These are phyloP conservation scores for Rhabdophis nuchalis DNA, from an alignment of 2,797 vertebrate genomes.

Conservation along the genomic window DNA sequence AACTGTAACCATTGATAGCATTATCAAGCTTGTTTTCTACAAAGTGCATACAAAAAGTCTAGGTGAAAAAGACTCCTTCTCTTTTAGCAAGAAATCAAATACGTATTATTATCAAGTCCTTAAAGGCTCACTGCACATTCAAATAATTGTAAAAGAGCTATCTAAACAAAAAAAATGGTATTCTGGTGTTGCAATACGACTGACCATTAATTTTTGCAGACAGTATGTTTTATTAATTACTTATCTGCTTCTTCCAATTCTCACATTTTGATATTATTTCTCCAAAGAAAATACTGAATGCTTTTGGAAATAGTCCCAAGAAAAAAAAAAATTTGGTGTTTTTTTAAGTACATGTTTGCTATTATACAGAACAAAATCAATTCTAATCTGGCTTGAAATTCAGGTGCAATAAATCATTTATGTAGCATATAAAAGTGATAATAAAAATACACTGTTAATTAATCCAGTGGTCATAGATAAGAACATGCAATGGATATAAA, in stretches of 20 bases:
- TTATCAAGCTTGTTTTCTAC: neutral
- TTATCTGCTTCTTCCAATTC: neutral
- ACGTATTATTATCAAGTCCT: neutral
- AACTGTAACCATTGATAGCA: neutral
- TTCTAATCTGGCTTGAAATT: neutral
- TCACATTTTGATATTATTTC: neutral
- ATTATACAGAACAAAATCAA: neutral
- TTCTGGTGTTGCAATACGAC: neutral
- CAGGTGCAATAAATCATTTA: neutral
- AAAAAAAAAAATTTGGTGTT: neutral
- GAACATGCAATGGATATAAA: neutral
- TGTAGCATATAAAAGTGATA: neutral
- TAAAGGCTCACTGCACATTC: neutral
- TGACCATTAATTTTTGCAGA: neutral
- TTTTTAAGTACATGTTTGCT: neutral
- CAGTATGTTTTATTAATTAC: constrained; percentile 6
- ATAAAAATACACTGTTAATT: neutral
- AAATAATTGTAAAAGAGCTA: neutral
- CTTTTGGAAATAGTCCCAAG: neutral
- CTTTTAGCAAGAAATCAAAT: neutral
- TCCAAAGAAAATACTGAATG: neutral
- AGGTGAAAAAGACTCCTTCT: neutral
- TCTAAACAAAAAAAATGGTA: neutral
- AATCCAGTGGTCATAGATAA: neutral
- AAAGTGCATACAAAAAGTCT: neutral